Percentiles rank a stretch among this genome's conserved stretches.
Evolutionary conservation across 2,113 vertebrate genomes (phyloP).

Genomic region (Stomatorhinus ivindoensis): DNA sequence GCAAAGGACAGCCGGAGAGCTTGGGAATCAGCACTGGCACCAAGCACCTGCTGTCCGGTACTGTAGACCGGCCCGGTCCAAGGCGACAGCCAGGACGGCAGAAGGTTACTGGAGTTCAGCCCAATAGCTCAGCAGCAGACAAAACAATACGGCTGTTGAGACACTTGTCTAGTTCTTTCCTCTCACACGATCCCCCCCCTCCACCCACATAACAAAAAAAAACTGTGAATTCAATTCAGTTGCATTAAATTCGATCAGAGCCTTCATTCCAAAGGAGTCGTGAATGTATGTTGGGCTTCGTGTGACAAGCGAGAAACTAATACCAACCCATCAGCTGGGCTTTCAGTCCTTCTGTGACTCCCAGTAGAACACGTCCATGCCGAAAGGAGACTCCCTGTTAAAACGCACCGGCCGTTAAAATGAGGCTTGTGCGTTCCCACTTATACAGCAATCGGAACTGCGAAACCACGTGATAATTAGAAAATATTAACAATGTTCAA

Average conservation of each 20-base stretch:
- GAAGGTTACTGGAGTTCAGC: slow-evolving; percentile 2
- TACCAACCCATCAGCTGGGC: neutral
- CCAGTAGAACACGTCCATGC: neutral
- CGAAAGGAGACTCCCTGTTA: neutral
- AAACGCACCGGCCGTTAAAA: neutral
- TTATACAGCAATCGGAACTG: neutral
- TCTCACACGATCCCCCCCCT: neutral
- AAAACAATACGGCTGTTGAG: neutral
- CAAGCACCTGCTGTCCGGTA: neutral
- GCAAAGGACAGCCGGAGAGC: neutral
- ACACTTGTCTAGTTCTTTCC: neutral
- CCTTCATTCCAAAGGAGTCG: neutral
- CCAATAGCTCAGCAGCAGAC: neutral
- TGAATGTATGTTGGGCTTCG: neutral
- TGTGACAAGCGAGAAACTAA: neutral
- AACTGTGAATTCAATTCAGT: neutral
- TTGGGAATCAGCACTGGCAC: neutral
- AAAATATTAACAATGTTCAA: neutral
- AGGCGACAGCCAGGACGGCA: neutral
- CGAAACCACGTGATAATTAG: neutral
- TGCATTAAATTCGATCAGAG: neutral
- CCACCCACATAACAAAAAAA: neutral
- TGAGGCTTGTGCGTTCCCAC: neutral
- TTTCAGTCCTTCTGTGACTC: neutral
- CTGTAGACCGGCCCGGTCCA: neutral